Evolutionary conservation across 2,888 invertebrate species (phyloP).

Genomic region (Drosophila neonasuta): DNA sequence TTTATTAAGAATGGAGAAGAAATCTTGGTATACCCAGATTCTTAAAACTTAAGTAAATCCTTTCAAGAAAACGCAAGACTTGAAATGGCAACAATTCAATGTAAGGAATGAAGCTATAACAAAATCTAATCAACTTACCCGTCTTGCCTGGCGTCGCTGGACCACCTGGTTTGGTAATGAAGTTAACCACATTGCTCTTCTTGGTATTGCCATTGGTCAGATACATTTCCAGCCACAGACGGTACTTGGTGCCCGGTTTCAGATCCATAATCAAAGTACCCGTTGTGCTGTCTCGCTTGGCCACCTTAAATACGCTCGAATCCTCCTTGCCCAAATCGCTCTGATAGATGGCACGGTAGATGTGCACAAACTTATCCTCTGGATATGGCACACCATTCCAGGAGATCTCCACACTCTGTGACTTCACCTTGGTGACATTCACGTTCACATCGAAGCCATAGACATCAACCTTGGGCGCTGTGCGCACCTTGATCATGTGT

Average conservation of each 20-base stretch:
- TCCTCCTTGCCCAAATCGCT: constrained; percentile 89
- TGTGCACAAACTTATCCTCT: constrained; percentile 94
- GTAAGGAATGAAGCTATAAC: background rate
- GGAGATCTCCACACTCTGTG: constrained; percentile 89
- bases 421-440: constrained; percentile 89
- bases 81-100: constrained; percentile 35
- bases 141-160: constrained; percentile 82
- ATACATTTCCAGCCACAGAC: constrained; percentile 94
- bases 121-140: constrained; percentile 65
- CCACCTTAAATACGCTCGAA: constrained; percentile 88
- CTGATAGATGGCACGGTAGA: constrained; percentile 92
- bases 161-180: constrained; percentile 90
- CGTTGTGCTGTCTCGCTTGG: constrained; percentile 88
- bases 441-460: constrained; percentile 92
- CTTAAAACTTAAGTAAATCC: constrained; percentile 70
- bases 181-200: constrained; percentile 94
- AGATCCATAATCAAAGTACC: constrained; percentile 87
- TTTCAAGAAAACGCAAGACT: constrained; percentile 72
- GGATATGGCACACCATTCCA: constrained; percentile 95
- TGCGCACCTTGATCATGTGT: constrained; percentile 87
- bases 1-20: background rate
- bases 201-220: constrained; percentile 94
- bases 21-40: constrained; percentile 66
- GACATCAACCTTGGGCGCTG: constrained; percentile 87
- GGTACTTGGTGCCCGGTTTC: constrained; percentile 91